Base-by-base conservation (phyloP, 2,888 invertebrate genomes). In the Axea sp. region DNA sequence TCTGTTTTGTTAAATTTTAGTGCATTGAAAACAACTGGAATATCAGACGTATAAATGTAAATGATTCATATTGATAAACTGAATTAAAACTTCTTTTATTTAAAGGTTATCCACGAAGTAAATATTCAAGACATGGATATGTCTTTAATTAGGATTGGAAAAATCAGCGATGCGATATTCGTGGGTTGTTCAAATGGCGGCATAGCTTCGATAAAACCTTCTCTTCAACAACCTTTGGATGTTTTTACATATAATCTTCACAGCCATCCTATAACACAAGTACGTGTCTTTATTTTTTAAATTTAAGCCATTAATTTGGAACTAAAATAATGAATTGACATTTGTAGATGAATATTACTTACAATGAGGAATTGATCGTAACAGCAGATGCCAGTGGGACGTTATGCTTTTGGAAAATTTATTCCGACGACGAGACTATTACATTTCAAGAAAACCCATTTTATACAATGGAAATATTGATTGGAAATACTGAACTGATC, bases 351-450 rank as follows among this genome's bases (percentile, higher is more conserved):
- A 90, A 91, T 30, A 89, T 97, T 47, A 91, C 95, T 0, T 93
- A 92, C 80, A 95, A 96, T 78, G 96, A 96, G 83, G 93, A 93
- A 80, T 90, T 90, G 3, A 83, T 95, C 12, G 90, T 97, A 14
- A 94, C 95, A 0, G 92, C 93, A 0, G 93, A 94, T 0, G 90
- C 90, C 65, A 94, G 94, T 78, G 94, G 96, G 0, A 93, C 93
- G 0, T 90, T 98, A 19, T 94, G 95, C 77, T 89, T 98, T 69
- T 97, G 97, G 97, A 92, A 93, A 79, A 86, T 97, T 67, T 3
- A 93, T 93, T 47, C 92, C 91, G n/a, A 91, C 92, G 87, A 39
- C n/a, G 90, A 93, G 0, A 90, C 92, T 0, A 90, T 93, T 0
- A 88, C 88, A 71, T 86, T 93, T 24, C 95, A 95, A 78, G 92